A percentile compares a stretch with the other conserved stretches of the same genome.
Evolutionary conservation across 2,797 vertebrate species (phyloP).

Genomic region (Eulemur mongoz): DNA sequence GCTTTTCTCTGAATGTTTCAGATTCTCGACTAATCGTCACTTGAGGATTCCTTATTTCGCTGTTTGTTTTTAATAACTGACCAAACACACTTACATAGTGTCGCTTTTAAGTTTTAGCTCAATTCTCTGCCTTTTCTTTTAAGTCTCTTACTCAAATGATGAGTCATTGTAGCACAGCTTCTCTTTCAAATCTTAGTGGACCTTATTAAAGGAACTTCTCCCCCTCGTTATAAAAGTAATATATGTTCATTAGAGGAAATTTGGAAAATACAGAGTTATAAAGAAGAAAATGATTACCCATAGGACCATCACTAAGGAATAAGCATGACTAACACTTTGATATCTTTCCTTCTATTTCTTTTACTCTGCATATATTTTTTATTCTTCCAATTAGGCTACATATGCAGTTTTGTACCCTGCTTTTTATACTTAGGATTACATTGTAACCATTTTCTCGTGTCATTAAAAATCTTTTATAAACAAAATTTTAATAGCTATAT

Average conservation of each 20-base stretch:
- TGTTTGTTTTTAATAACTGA: not conserved
- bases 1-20: not conserved
- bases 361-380: constrained; percentile 27
- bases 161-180: not conserved
- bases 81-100: not conserved
- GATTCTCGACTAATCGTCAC: not conserved
- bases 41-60: not conserved
- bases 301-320: not conserved
- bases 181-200: constrained; percentile 27
- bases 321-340: not conserved
- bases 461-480: constrained; percentile 53
- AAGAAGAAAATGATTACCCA: constrained; percentile 35
- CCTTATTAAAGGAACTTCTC: not conserved
- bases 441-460: constrained; percentile 23
- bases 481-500: constrained; percentile 45
- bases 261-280: constrained; percentile 3
- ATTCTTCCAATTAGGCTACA: constrained; percentile 25
- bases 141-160: constrained; percentile 12
- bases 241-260: constrained; percentile 32
- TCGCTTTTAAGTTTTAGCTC: not conserved
- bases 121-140: not conserved
- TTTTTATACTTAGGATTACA: constrained; percentile 52
- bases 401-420: not conserved
- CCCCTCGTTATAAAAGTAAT: constrained; percentile 3
- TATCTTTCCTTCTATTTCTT: constrained; percentile 50